Conservation (phyloP, 2,113 vertebrate species). For the Piliocolobus tephrosceles region DNA sequence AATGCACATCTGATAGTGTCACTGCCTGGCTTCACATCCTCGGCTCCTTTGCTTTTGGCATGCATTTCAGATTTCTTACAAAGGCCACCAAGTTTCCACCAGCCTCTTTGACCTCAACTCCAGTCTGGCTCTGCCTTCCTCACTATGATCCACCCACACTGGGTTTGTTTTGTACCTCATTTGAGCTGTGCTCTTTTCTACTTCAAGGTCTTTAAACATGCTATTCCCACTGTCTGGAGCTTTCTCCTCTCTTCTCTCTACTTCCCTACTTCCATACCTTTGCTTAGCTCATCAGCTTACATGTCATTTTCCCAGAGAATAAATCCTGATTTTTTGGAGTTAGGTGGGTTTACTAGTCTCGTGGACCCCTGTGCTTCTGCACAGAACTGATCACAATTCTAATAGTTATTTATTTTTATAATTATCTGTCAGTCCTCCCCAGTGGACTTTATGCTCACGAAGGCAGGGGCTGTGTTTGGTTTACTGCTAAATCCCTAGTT, state of each 20-base stretch:
- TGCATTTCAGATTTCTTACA: background rate
- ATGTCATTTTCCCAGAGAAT: background rate
- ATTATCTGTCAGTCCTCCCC: background rate
- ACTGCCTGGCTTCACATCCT: background rate
- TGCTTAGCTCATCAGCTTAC: background rate
- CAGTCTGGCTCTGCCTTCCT: background rate
- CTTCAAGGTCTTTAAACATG: background rate
- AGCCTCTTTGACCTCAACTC: background rate
- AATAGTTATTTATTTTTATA: constrained; percentile 12
- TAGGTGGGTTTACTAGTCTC: background rate
- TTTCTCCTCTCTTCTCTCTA: background rate
- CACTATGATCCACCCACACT: background rate
- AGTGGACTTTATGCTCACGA: background rate
- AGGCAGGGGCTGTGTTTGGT: background rate
- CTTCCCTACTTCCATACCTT: background rate
- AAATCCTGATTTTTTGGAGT: background rate
- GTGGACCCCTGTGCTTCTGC: background rate
- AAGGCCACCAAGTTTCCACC: background rate
- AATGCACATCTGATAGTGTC: background rate
- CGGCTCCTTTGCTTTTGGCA: background rate
- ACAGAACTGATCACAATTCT: background rate
- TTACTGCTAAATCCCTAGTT: background rate
- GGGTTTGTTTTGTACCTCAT: background rate
- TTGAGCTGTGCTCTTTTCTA: background rate
- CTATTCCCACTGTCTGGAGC: background rate